phyloP scores from a whole-genome alignment of 2,888 invertebrate species.

The Celastrina argiolus region DNA sequence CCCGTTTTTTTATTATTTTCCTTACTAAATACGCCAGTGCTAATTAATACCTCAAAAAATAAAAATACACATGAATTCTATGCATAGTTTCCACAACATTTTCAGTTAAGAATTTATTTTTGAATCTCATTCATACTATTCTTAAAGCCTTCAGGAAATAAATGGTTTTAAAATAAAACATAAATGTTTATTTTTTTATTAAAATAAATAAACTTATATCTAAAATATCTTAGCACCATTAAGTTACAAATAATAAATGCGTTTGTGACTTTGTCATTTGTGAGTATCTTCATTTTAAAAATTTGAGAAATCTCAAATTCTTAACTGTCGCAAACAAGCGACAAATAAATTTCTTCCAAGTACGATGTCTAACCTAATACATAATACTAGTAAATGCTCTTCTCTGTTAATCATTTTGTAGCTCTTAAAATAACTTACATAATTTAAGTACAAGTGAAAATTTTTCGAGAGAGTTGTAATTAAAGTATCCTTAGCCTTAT shows the following conservation, averaged over 20 bases:
- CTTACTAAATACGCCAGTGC: too few relatives aligned
- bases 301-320: neutral
- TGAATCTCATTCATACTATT: too few relatives aligned
- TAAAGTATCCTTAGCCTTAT: too few relatives aligned
- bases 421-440: neutral
- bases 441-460: neutral
- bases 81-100: too few relatives aligned
- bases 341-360: neutral
- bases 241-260: constrained; percentile 63
- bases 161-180: neutral
- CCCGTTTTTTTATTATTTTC: neutral
- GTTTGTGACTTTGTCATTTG: constrained; percentile 60
- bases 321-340: neutral
- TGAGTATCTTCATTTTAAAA: constrained; percentile 55
- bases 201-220: constrained; percentile 21
- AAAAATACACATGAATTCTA: too few relatives aligned
- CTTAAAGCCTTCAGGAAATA: neutral
- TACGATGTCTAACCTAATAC: neutral
- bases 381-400: neutral
- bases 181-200: neutral
- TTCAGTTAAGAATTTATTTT: neutral
- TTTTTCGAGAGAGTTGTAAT: neutral
- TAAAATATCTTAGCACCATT: constrained; percentile 35
- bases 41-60: too few relatives aligned
- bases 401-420: neutral